Percentiles rank a stretch among this genome's conserved stretches.
Evolutionary conservation across 2,113 vertebrate species (phyloP).

Genomic region (Sakesphorus luctuosus): DNA sequence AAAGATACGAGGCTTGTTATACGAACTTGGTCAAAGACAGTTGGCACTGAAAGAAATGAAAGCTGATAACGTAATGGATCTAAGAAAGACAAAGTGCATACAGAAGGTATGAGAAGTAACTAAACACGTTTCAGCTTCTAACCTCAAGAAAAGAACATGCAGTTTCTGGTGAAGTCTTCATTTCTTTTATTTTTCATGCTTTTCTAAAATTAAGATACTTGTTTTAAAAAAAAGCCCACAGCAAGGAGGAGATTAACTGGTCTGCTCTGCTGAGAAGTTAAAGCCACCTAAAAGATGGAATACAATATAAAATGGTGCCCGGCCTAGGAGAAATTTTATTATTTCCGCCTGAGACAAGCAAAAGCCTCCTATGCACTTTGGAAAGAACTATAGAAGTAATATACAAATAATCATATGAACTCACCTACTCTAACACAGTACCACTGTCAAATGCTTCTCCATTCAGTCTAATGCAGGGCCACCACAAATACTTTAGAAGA

Average conservation of each 20-base stretch:
- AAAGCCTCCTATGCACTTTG: background rate
- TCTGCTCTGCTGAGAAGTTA: background rate
- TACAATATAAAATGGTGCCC: background rate
- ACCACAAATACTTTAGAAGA: background rate
- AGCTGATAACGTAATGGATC: fast-evolving
- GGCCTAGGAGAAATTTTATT: background rate
- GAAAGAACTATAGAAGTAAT: background rate
- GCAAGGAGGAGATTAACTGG: background rate
- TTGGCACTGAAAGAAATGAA: background rate
- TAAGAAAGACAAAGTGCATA: background rate
- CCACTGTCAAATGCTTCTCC: background rate
- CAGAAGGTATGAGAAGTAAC: background rate
- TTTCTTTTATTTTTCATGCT: background rate
- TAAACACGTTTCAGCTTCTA: background rate
- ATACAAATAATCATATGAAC: background rate
- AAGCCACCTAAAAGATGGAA: background rate
- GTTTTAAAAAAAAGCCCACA: background rate
- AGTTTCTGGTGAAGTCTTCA: background rate
- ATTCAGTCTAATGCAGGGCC: background rate
- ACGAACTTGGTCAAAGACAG: background rate
- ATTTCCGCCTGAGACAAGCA: background rate
- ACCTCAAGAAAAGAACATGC: background rate
- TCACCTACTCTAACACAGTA: background rate
- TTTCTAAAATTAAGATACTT: background rate
- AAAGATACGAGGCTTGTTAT: background rate